Conservation (phyloP, 23 tunicate genomes). For the Ciona savignyi region DNA sequence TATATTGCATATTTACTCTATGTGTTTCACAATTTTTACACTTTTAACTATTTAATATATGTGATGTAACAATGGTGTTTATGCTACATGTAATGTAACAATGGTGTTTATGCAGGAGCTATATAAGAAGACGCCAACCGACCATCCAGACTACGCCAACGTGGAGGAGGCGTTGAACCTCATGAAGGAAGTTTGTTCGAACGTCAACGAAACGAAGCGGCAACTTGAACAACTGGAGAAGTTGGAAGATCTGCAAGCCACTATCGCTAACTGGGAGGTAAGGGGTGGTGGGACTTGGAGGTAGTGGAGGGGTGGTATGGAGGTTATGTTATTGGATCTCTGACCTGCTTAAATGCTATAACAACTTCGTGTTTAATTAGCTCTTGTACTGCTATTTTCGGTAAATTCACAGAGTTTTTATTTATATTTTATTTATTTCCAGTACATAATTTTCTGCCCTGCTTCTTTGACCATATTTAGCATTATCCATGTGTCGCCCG, state of each 20-base stretch:
- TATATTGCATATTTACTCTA: no score
- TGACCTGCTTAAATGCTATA: no score
- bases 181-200: slow-evolving; percentile 86
- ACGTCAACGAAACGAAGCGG: slow-evolving; percentile 93
- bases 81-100: background rate
- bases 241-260: slow-evolving; percentile 80
- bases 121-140: slow-evolving; percentile 66
- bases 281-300: background rate
- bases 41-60: no score
- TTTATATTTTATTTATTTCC: no score
- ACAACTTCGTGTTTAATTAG: no score
- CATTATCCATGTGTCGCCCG: no score
- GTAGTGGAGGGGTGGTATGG: background rate
- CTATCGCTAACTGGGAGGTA: slow-evolving; percentile 98
- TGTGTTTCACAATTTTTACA: no score
- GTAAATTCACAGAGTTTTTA: no score
- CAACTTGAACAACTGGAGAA: slow-evolving; percentile 92
- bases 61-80: no score
- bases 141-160: slow-evolving; percentile 69
- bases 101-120: slow-evolving; percentile 39
- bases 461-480: no score
- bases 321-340: background rate
- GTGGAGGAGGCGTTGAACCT: slow-evolving; percentile 60
- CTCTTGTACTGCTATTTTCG: no score
- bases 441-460: no score